Evolutionary conservation across 1,140 invertebrate species (phyloP), one percentile per base, ranked within the genome.

Genomic region (Linepithema humile): DNA sequence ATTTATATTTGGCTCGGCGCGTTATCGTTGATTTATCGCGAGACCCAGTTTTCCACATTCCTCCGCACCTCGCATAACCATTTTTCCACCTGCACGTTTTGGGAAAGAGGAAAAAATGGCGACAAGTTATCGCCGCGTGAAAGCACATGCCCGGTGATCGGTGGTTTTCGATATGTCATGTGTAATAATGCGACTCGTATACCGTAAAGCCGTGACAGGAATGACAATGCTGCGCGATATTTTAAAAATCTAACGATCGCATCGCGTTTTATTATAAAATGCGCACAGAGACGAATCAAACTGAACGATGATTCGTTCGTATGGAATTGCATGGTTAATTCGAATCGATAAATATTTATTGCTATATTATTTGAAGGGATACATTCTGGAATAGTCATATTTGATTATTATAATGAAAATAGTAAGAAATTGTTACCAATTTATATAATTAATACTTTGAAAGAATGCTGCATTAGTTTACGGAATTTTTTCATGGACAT

Each of bases 11-110:
- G 48, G 65, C 53, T 55, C 57, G 48, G 32, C 48, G 35, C 38
- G 60, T 82, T 82, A 73, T 73, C 57, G 83, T 60, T 85, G 78
- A 85, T 82, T 82, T 82, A 85, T 85, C 83, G 48, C 55, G 64
- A 60, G 62, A 82, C 83, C 62, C 75, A 82, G 53, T 82, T 84
- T 69, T 80, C 48, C 40, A 32, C 48, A 48, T 75, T 77, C 69
- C 23, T 40, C 45, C 12, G 64, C 48, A 20, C 3, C 26, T 80
- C 48, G 32, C 45, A 20, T 35, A 43, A 69, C 35, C 23, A 69
- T 80, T 69, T 70, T 84, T 78, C 40, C 48, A 69, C 20, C 35
- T 57, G 29, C 69, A 15, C 40, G 38, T 57, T 80, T 67, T 15
- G 20, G 12, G 43, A 45, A 82, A 32, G 35, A 70, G 48, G 23